A percentile compares a stretch with the other conserved stretches of the same genome.
These are phyloP conservation scores for Alligator sinensis DNA, from an alignment of 2,113 vertebrate genomes.

Conservation along the genomic window DNA sequence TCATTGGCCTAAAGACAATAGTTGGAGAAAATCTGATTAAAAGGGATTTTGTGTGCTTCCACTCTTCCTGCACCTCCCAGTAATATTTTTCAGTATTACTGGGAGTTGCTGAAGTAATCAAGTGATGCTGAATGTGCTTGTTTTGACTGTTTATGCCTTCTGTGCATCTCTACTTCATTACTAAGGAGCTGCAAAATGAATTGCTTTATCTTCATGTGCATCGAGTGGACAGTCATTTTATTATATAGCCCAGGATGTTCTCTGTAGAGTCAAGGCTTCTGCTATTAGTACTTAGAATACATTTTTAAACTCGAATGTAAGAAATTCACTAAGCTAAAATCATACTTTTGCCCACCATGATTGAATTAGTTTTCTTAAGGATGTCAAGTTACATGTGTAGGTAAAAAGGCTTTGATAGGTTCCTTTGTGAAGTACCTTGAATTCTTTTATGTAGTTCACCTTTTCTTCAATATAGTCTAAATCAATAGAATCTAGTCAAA, in stretches of 20 bases:
- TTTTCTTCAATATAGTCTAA: conserved; percentile 18
- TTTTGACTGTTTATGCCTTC: not conserved
- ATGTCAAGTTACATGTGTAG: not conserved
- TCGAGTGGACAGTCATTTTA: not conserved
- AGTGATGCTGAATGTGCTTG: not conserved
- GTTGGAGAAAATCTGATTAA: not conserved
- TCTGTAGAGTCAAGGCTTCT: not conserved
- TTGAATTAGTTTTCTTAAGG: conserved; percentile 4
- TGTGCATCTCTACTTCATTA: not conserved
- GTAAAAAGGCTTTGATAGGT: not conserved
- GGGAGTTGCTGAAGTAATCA: not conserved
- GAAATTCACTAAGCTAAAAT: not conserved
- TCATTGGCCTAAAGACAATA: not conserved
- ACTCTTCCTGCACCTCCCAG: not conserved
- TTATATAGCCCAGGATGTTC: not conserved
- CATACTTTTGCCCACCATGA: not conserved
- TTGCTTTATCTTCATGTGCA: not conserved
- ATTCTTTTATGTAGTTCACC: conserved; percentile 29
- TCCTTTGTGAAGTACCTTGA: not conserved
- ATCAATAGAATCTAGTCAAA: conserved; percentile 35
- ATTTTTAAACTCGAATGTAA: not conserved
- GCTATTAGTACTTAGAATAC: not conserved
- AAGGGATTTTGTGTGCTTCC: not conserved
- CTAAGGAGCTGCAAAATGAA: not conserved
- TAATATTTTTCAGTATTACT: not conserved